Percentiles rank a stretch among this genome's conserved stretches.
phyloP scores from a whole-genome alignment of 2,888 invertebrate genomes.

The Trichogramma evanescens region DNA sequence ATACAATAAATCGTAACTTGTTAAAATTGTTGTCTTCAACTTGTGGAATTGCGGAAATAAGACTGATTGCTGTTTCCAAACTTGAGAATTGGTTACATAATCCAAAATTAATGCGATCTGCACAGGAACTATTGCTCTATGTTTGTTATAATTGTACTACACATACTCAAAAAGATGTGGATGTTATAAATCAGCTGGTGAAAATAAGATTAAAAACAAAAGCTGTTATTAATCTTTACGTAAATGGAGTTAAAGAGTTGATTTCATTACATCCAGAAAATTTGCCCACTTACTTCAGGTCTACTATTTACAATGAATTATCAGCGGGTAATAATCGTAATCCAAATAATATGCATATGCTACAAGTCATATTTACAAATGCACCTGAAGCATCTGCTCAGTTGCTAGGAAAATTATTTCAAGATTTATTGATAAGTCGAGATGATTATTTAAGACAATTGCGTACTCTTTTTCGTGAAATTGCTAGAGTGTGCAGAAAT shows the following conservation, averaged over 20 bases:
- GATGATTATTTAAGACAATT: constrained; percentile 88
- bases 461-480: constrained; percentile 79
- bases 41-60: constrained; percentile 80
- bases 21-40: constrained; percentile 77
- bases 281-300: constrained; percentile 75
- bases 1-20: constrained; percentile 82
- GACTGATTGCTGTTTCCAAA: constrained; percentile 70
- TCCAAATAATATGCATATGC: constrained; percentile 90
- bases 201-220: constrained; percentile 92
- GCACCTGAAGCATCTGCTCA: constrained; percentile 75
- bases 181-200: constrained; percentile 76
- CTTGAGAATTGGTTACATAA: constrained; percentile 94
- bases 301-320: constrained; percentile 91
- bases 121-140: constrained; percentile 84
- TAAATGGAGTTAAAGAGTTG: constrained; percentile 85
- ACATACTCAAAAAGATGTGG: constrained; percentile 59
- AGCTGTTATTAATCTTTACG: constrained; percentile 80
- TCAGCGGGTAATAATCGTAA: constrained; percentile 71
- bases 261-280: constrained; percentile 78
- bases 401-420: constrained; percentile 76
- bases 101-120: constrained; percentile 85
- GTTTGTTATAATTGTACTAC: constrained; percentile 84
- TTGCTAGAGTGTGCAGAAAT: constrained; percentile 74
- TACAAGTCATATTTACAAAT: constrained; percentile 81
- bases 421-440: constrained; percentile 76